Evolutionary conservation across 2,113 vertebrate genomes (phyloP).

Genomic region (Andinoacara biseriatus): DNA sequence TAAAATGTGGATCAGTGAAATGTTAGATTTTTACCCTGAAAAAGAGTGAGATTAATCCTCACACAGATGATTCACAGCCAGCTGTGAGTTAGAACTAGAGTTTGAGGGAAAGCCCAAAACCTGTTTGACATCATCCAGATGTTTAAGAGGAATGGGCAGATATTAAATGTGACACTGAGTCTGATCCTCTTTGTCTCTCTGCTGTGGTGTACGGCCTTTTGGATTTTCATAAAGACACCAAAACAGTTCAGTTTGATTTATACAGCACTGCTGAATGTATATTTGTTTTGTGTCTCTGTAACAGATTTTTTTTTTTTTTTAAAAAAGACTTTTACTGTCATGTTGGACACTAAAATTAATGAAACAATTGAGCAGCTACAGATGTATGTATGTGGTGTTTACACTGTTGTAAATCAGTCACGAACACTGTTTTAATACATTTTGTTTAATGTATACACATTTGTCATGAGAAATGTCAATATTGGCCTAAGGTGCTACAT

Average conservation of each 20-base stretch:
- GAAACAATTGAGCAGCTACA: constrained; percentile 19
- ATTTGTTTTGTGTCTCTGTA: constrained; percentile 27
- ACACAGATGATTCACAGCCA: not conserved
- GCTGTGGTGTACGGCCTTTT: not conserved
- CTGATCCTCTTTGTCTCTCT: not conserved
- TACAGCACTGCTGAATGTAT: constrained; percentile 9
- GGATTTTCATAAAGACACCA: constrained; percentile 16
- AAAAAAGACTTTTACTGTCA: constrained; percentile 25
- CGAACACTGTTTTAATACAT: constrained; percentile 14
- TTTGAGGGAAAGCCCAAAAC: not conserved
- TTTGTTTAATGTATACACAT: constrained; percentile 15
- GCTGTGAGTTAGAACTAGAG: not conserved
- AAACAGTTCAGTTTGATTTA: not conserved
- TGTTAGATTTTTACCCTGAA: constrained; percentile 10
- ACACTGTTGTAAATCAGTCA: constrained; percentile 9
- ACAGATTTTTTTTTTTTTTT: not conserved
- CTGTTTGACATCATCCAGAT: not conserved
- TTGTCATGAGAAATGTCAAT: not conserved
- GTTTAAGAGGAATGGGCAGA: not conserved
- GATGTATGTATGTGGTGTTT: not conserved
- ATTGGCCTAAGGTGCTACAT: constrained; percentile 10
- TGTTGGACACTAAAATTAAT: constrained; percentile 14
- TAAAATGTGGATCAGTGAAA: not conserved
- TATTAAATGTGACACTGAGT: not conserved
- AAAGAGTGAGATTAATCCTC: not conserved